Evolutionary conservation across 1,140 invertebrate genomes (phyloP).

Genomic region (Atta texana): DNA sequence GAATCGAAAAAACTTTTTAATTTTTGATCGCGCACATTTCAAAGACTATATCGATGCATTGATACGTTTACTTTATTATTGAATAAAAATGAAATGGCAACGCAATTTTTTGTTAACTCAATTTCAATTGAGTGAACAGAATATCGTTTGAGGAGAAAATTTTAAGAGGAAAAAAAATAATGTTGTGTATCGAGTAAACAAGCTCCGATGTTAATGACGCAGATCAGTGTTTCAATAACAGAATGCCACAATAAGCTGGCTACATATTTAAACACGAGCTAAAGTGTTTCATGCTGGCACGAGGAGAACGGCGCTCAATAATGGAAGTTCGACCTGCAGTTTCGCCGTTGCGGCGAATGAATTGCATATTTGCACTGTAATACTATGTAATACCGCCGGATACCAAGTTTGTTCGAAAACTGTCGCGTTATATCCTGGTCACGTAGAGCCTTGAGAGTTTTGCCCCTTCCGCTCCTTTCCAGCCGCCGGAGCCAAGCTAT

Average conservation of each 20-base stretch:
- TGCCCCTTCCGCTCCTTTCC: conserved; percentile 39
- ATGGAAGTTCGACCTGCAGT: conserved; percentile 57
- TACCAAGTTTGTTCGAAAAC: conserved; percentile 64
- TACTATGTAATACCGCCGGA: conserved; percentile 59
- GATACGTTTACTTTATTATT: neutral
- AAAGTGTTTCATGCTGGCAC: conserved; percentile 15
- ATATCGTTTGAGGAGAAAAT: neutral
- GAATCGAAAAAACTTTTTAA: conserved; percentile 27
- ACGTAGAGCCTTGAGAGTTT: conserved; percentile 55
- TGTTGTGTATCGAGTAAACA: no score
- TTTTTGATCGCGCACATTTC: neutral
- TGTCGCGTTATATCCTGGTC: conserved; percentile 60
- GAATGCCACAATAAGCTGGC: conserved; percentile 37
- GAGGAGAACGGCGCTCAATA: conserved; percentile 26
- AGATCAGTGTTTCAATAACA: conserved; percentile 1
- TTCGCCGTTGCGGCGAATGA: conserved; percentile 58
- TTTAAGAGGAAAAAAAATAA: no score
- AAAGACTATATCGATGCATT: neutral
- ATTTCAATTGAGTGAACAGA: neutral
- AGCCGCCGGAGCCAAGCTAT: conserved; percentile 17
- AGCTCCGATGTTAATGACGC: neutral
- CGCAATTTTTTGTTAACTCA: neutral
- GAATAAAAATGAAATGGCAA: neutral
- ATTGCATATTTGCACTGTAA: conserved; percentile 62
- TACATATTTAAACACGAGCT: conserved; percentile 37